Base-by-base conservation (phyloP, 2,113 vertebrate genomes). In the Cygnus buccinator region DNA sequence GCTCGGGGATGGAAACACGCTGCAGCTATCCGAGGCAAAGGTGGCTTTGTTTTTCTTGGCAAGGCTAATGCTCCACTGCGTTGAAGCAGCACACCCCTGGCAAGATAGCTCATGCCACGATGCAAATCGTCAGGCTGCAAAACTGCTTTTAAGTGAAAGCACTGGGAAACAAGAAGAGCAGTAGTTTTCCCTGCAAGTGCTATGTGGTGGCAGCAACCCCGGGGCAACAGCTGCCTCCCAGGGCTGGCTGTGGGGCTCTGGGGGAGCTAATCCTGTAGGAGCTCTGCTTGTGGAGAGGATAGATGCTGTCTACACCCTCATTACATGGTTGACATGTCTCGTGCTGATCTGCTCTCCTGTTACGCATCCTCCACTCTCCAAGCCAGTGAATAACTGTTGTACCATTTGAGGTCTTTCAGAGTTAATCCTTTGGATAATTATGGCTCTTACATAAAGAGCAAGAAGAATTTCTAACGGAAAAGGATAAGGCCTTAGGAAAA, bases 151-250 rank as follows among this genome's bases (percentile, higher is more conserved):
- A 26, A 66, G 31, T 1, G 10, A 54, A 86, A 63, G 48, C 5
- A 0, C 31, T 41, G 54, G 61, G 65, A 35, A 91, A 28, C 15
- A 73, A 77, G 78, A 52, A 1, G 19, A 14, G 2, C 1, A 0
- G 4, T 11, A 2, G 15, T 41, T 79, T 28, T 48, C 15, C 23
- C 11, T 0, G 0, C 44, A 12, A 12, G 71, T 31, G 31, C 66
- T 66, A 78, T 9, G 58, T 48, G 4, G 35, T 44, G 39, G 35
- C 70, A 71, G 17, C 68, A 81, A 16, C 16, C 31, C 35, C 10
- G 58, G 66, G 29, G 39, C 25, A 31, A 8, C 3, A 50, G 70
- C 39, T 65, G 57, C 65, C 46, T n/a, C 6, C 0, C 11, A 0
- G 2, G 44, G 46, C 52, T 39, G 57, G 19, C 22, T 14, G 21